Evolutionary conservation across 2,113 vertebrate species (phyloP).

Genomic region (Ariopsis seemanni): DNA sequence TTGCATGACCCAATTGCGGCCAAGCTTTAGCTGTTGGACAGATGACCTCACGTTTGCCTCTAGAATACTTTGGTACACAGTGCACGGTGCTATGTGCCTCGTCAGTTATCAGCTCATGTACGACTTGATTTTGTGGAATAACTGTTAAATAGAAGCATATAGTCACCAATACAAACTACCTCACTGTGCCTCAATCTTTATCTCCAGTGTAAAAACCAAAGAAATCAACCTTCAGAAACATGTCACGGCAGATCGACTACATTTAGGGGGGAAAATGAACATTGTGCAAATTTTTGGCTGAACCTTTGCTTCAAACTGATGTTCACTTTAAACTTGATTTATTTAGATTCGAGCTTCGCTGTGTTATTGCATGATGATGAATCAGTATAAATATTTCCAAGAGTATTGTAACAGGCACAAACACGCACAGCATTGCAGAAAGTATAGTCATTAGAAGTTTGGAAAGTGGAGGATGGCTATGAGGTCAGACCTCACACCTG

Average conservation of each 20-base stretch:
- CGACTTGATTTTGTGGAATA: too few species aligned
- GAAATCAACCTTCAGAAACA: not conserved
- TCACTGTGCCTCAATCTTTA: not conserved
- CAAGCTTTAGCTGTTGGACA: too few species aligned
- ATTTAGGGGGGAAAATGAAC: not conserved
- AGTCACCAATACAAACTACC: not conserved
- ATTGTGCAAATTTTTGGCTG: not conserved
- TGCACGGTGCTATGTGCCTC: too few species aligned
- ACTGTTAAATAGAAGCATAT: too few species aligned
- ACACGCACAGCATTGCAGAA: constrained; percentile 1
- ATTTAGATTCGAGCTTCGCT: not conserved
- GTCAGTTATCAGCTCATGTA: too few species aligned
- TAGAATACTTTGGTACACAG: too few species aligned
- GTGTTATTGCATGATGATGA: too few species aligned
- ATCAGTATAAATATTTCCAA: not conserved
- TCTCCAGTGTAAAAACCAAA: not conserved
- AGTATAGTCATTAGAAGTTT: constrained; percentile 16
- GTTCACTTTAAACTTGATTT: not conserved
- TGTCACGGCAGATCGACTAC: not conserved
- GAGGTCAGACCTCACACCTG: constrained; percentile 32
- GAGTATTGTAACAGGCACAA: not conserved
- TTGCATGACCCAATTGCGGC: too few species aligned
- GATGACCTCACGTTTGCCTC: too few species aligned
- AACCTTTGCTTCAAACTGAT: not conserved
- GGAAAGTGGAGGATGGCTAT: constrained; percentile 11